Evolutionary conservation across 2,888 invertebrate genomes (phyloP).

Genomic region (Dolichomitus sp.): DNA sequence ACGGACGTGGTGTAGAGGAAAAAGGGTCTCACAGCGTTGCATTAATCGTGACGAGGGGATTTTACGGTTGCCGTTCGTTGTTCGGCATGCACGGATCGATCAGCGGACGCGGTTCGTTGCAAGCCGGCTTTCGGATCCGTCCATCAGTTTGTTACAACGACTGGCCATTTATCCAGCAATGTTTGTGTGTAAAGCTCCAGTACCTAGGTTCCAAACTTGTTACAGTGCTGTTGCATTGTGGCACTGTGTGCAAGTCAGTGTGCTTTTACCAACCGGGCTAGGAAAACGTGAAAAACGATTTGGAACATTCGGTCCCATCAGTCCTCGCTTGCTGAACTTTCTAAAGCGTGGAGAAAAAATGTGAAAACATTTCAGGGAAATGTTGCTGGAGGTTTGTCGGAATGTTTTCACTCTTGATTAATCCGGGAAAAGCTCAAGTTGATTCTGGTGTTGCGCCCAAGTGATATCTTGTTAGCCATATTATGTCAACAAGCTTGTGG

Average conservation of each 20-base stretch:
- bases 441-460: neutral
- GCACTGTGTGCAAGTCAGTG: neutral
- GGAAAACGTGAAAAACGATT: conserved; percentile 11
- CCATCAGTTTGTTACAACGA: conserved; percentile 51
- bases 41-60: conserved; percentile 60
- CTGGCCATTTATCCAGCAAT: conserved; percentile 57
- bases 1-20: neutral
- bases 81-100: conserved; percentile 57
- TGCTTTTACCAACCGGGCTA: neutral
- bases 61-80: conserved; percentile 39
- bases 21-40: conserved; percentile 34
- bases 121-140: conserved; percentile 11
- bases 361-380: neutral
- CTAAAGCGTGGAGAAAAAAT: neutral
- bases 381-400: neutral
- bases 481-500: conserved; percentile 6
- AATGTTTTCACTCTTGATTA: neutral
- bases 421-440: conserved; percentile 1
- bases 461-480: conserved; percentile 20
- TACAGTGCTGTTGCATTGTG: neutral
- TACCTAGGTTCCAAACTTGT: conserved; percentile 14
- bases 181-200: conserved; percentile 43
- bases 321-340: neutral
- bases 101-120: conserved; percentile 31
- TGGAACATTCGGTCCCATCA: conserved; percentile 5